Conservation (phyloP, 1,140 invertebrate species). For the Goniozus legneri region DNA sequence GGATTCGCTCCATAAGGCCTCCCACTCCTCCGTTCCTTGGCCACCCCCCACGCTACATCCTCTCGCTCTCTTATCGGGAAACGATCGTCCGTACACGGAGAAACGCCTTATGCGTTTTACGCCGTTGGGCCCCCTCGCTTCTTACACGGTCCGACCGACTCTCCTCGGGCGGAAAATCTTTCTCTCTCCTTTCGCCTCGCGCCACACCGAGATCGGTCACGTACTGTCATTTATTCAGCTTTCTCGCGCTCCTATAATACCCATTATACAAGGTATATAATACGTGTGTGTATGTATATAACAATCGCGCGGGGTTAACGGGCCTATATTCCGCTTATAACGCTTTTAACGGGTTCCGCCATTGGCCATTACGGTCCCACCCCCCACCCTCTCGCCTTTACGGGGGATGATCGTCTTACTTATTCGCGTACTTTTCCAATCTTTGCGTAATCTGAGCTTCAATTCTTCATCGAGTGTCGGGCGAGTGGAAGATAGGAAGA, state of each 20-base stretch:
- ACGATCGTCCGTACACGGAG: background rate
- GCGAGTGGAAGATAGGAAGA: too few relatives aligned
- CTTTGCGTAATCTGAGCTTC: background rate
- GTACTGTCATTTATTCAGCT: constrained; percentile 16
- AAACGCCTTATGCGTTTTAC: background rate
- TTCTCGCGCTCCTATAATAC: too few relatives aligned
- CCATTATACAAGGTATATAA: background rate
- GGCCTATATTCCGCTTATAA: background rate
- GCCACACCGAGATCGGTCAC: constrained; percentile 10
- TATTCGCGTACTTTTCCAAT: background rate
- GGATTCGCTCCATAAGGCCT: background rate
- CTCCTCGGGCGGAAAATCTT: background rate
- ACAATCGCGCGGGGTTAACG: background rate
- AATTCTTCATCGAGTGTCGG: background rate
- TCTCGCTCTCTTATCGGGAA: background rate
- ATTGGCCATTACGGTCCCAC: background rate
- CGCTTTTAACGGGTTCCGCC: background rate
- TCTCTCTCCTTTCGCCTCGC: background rate
- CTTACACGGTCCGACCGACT: background rate
- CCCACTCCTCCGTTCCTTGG: too few relatives aligned
- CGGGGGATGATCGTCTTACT: background rate
- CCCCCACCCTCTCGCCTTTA: background rate
- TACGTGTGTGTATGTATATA: background rate
- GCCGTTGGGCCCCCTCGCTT: background rate
- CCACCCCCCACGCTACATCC: too few relatives aligned